Evolutionary conservation across 2,113 vertebrate genomes (phyloP).

Genomic region (Eurypyga helias): DNA sequence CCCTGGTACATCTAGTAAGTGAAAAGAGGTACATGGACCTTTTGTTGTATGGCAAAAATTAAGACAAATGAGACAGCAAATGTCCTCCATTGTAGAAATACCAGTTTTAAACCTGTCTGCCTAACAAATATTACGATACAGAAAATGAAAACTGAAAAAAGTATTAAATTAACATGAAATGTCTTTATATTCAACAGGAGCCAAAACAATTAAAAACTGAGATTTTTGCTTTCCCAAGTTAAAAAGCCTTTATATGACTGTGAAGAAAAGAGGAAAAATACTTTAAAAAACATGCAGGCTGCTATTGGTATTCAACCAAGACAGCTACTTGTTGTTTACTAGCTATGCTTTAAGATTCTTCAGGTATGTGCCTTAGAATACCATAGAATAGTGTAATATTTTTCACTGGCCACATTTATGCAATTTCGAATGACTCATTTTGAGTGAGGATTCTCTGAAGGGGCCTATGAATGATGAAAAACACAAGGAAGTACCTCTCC

Average conservation of each 20-base stretch:
- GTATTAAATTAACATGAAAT: neutral
- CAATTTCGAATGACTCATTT: neutral
- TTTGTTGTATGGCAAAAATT: neutral
- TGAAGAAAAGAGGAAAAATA: neutral
- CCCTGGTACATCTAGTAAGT: neutral
- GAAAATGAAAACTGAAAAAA: neutral
- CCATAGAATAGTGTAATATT: neutral
- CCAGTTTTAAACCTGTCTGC: neutral
- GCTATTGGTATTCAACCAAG: neutral
- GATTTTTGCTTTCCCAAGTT: neutral
- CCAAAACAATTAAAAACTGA: neutral
- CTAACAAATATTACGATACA: neutral
- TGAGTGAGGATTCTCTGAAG: neutral
- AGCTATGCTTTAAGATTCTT: neutral
- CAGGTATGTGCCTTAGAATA: neutral
- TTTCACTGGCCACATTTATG: neutral
- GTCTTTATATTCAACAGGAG: neutral
- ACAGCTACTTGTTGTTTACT: neutral
- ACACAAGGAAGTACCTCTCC: rapidly evolving
- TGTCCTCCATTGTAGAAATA: neutral
- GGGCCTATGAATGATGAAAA: neutral
- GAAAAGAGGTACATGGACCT: neutral
- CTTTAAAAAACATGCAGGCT: neutral
- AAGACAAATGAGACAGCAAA: neutral
- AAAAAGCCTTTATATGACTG: neutral